These are phyloP conservation scores for Silurus lanzhouensis DNA, from an alignment of 2,797 vertebrate genomes.

Conservation along the genomic window DNA sequence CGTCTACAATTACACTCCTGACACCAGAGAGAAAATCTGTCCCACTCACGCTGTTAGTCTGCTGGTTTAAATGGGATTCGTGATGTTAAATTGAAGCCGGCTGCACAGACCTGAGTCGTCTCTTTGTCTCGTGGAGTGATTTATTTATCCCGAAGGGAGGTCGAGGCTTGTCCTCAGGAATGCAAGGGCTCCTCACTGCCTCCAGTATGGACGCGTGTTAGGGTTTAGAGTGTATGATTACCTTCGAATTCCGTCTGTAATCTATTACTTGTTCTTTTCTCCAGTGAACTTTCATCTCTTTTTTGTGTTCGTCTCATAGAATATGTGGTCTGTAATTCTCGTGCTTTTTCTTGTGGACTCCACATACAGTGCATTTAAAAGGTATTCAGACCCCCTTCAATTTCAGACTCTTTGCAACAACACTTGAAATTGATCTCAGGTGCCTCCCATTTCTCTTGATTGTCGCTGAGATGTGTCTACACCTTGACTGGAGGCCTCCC, in stretches of 20 bases:
- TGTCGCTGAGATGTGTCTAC: too few relatives aligned
- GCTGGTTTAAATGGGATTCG: background rate
- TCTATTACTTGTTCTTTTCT: background rate
- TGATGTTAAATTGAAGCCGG: background rate
- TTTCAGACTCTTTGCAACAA: too few relatives aligned
- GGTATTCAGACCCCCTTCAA: too few relatives aligned
- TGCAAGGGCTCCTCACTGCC: constrained; percentile 5
- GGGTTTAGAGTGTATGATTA: background rate
- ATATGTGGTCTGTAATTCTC: background rate
- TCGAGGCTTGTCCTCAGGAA: constrained; percentile 1
- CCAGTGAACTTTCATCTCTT: background rate
- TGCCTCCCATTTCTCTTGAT: too few relatives aligned
- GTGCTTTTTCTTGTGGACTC: background rate
- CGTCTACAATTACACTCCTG: background rate
- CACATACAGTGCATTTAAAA: too few relatives aligned
- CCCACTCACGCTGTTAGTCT: background rate
- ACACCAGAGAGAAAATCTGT: background rate
- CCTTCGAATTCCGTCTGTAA: background rate
- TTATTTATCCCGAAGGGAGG: background rate
- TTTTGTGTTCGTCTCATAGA: background rate
- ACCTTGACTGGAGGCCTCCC: too few relatives aligned
- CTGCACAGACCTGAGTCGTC: background rate
- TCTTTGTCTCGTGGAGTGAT: background rate
- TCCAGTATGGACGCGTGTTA: background rate
- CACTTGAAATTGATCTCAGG: too few relatives aligned